A percentile compares a stretch with the other conserved stretches of the same genome.
These are phyloP conservation scores for Epinephelus moara DNA, from an alignment of 2,113 vertebrate species.

Conservation along the genomic window DNA sequence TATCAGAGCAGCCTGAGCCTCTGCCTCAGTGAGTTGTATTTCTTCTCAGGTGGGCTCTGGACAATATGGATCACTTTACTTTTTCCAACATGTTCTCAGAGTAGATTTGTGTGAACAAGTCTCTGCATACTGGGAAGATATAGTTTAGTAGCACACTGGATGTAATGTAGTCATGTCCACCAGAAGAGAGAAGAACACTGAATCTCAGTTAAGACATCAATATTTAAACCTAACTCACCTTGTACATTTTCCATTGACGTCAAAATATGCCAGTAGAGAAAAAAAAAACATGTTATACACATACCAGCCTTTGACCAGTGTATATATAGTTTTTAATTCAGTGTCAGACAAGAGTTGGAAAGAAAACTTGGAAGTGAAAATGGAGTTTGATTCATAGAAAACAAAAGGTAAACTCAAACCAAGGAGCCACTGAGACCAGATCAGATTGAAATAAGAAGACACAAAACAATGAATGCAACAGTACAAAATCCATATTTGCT, in stretches of 20 bases:
- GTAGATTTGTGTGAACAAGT: conserved; percentile 8
- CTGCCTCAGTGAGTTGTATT: background rate
- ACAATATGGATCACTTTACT: background rate
- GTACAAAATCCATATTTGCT: background rate
- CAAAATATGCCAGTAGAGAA: background rate
- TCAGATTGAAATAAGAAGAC: background rate
- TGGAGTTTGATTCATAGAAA: background rate
- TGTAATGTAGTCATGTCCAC: background rate
- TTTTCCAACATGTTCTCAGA: background rate
- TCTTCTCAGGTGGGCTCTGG: background rate
- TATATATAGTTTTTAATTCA: background rate
- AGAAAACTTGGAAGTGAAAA: background rate
- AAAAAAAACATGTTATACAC: background rate
- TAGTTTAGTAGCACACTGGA: background rate
- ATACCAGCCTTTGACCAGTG: background rate
- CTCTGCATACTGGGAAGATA: background rate
- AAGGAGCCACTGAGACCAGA: background rate
- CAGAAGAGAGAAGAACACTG: background rate
- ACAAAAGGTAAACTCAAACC: background rate
- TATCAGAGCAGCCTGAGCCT: background rate
- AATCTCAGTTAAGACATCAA: background rate
- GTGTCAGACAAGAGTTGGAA: no score
- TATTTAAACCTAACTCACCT: background rate
- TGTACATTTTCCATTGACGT: background rate
- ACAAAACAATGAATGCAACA: background rate